These are phyloP conservation scores for Stenichneumon culpator DNA, from an alignment of 2,888 invertebrate species.

Conservation along the genomic window DNA sequence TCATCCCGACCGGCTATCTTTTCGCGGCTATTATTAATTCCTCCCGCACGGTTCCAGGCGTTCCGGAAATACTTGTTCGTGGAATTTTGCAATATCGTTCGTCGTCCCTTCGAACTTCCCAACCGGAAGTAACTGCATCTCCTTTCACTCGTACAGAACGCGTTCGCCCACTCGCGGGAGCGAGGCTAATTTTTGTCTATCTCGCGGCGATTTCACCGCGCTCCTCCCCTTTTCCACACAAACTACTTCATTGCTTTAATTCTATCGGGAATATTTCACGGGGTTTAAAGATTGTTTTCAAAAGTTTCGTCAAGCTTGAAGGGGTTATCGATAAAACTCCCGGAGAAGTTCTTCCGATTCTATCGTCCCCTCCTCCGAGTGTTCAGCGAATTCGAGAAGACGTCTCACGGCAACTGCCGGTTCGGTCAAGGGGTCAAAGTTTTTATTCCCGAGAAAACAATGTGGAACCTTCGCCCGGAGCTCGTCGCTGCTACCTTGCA, in stretches of 20 bases:
- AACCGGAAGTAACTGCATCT: conserved; percentile 55
- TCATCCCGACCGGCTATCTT: neutral
- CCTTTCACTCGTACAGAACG: neutral
- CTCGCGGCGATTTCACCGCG: neutral
- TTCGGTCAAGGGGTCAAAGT: conserved; percentile 44
- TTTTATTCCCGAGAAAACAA: conserved; percentile 14
- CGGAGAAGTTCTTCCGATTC: neutral
- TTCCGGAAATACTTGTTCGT: conserved; percentile 61
- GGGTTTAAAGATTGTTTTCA: conserved; percentile 44
- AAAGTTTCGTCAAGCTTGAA: conserved; percentile 42
- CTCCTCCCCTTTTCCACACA: neutral
- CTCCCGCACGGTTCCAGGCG: conserved; percentile 11
- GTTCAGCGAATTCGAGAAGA: neutral
- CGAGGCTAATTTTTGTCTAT: neutral
- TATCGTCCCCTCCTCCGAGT: neutral
- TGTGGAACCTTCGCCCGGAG: neutral
- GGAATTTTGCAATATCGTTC: conserved; percentile 65
- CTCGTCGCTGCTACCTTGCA: neutral
- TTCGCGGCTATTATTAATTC: conserved; percentile 54
- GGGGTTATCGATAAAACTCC: conserved; percentile 40
- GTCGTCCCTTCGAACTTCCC: conserved; percentile 36
- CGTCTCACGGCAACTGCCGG: neutral
- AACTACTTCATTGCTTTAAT: conserved; percentile 43
- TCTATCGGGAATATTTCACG: conserved; percentile 50
- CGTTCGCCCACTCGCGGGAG: neutral